Conservation (phyloP, 2,797 vertebrate genomes). For the Mico argentatus region DNA sequence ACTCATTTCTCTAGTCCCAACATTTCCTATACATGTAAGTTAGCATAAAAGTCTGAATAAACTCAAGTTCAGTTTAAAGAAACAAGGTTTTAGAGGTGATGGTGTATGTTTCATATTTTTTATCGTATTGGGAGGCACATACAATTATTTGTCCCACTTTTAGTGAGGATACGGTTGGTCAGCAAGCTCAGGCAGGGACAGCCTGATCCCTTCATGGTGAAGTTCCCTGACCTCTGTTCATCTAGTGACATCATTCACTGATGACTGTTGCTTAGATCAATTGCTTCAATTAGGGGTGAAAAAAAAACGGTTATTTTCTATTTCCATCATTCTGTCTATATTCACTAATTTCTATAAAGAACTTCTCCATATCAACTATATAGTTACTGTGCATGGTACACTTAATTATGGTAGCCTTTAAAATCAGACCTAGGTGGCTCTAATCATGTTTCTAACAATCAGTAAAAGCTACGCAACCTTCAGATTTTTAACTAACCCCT, state of each 20-base stretch:
- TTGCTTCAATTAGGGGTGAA: background rate
- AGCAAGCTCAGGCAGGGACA: background rate
- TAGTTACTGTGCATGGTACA: background rate
- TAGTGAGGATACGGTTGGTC: background rate
- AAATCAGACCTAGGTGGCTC: background rate
- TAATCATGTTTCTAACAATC: conserved; percentile 1
- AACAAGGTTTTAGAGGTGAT: background rate
- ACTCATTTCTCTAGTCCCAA: background rate
- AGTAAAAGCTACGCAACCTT: background rate
- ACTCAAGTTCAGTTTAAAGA: background rate
- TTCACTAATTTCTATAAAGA: background rate
- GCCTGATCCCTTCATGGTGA: background rate
- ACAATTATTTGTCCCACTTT: background rate
- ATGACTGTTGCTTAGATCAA: background rate
- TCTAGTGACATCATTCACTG: background rate
- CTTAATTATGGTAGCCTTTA: background rate
- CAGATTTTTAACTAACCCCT: background rate
- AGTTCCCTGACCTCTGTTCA: background rate
- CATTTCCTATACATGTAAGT: background rate
- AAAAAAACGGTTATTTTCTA: background rate
- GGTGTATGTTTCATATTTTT: background rate
- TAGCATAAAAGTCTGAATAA: background rate
- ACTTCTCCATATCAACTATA: background rate
- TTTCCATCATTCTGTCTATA: background rate
- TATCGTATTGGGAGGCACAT: background rate